These are phyloP conservation scores for Leptura quadrifasciata DNA, from an alignment of 2,888 invertebrate genomes.

Conservation along the genomic window DNA sequence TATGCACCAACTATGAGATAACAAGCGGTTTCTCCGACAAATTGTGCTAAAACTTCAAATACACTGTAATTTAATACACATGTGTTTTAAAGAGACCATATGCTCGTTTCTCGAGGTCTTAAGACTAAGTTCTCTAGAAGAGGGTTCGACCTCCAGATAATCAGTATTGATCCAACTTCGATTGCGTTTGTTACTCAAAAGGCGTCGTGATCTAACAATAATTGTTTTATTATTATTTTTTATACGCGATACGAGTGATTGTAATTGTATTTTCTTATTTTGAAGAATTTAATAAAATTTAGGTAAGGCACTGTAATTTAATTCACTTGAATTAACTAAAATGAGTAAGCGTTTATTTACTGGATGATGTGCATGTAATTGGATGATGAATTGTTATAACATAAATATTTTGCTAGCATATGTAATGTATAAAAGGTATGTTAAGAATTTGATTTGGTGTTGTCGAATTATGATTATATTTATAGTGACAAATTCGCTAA, in stretches of 20 bases:
- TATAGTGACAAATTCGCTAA: too few species aligned
- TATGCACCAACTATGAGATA: conserved; percentile 6
- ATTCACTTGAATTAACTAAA: not conserved
- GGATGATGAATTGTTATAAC: too few species aligned
- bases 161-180: conserved; percentile 59
- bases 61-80: conserved; percentile 40
- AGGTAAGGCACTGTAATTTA: conserved; percentile 7
- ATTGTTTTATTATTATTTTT: conserved; percentile 9
- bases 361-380: too few species aligned
- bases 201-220: conserved; percentile 22
- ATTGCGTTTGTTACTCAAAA: conserved; percentile 51
- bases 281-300: conserved; percentile 12
- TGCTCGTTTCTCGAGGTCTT: conserved; percentile 57
- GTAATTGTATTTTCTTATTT: not conserved
- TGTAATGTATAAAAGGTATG: too few species aligned
- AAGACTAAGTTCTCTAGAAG: conserved; percentile 57
- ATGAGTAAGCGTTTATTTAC: too few species aligned
- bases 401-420: too few species aligned
- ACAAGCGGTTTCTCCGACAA: conserved; percentile 35
- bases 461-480: too few species aligned
- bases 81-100: conserved; percentile 54
- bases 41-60: conserved; percentile 21
- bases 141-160: conserved; percentile 59
- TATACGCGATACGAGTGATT: conserved; percentile 24
- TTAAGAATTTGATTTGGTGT: too few species aligned